Percentiles rank a stretch among this genome's conserved stretches.
phyloP scores from a whole-genome alignment of 2,797 vertebrate genomes.

The Sylvilagus floridanus region DNA sequence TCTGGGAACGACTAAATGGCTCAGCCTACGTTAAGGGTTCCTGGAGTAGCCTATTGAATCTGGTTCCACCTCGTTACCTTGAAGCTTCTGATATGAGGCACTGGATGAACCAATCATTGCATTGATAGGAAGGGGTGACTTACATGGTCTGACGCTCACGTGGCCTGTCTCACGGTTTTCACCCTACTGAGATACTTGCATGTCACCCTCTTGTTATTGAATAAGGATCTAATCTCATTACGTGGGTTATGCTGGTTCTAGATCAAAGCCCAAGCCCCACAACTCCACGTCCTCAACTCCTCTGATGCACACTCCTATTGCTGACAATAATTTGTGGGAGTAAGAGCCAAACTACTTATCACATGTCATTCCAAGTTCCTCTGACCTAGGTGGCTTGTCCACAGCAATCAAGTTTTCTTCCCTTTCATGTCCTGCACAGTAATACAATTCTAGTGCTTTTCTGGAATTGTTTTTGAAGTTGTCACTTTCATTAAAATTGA shows the following conservation, averaged over 20 bases:
- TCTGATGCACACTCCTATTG: background rate
- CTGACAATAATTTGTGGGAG: background rate
- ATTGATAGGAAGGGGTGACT: background rate
- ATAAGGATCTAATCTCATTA: background rate
- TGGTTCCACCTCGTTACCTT: background rate
- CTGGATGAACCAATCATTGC: background rate
- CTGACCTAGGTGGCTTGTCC: background rate
- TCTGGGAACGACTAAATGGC: background rate
- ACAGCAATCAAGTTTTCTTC: background rate
- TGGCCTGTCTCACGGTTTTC: background rate
- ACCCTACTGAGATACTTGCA: rapidly evolving
- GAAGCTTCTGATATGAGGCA: background rate
- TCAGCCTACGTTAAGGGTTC: background rate
- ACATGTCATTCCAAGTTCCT: slow-evolving; percentile 2
- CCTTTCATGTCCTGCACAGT: background rate
- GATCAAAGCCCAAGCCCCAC: background rate
- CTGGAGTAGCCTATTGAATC: background rate
- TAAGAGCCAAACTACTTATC: background rate
- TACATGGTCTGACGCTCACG: rapidly evolving
- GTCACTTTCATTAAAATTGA: slow-evolving; percentile 35
- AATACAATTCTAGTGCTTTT: slow-evolving; percentile 22
- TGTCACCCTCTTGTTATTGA: background rate
- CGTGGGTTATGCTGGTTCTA: background rate
- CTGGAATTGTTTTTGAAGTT: slow-evolving; percentile 40
- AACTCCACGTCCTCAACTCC: background rate